Base-by-base conservation (phyloP, 2,888 invertebrate genomes). In the Odontocolon sp. region DNA sequence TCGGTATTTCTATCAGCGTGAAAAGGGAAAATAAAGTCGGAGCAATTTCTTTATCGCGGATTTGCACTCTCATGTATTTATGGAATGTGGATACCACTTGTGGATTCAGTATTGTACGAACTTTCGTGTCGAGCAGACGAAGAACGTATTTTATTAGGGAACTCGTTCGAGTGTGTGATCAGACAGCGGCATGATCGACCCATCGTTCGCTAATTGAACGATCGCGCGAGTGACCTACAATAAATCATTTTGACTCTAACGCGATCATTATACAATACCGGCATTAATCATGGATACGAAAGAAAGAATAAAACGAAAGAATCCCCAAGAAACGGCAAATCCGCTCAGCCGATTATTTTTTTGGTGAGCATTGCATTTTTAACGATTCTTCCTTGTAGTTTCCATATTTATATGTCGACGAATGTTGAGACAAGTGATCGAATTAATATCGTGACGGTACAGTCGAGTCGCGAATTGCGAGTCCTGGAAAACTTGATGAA, bases 341-440 rank as follows among this genome's bases (percentile, higher is more conserved):
- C 72, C 68, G 2, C 11, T 77, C 0, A 77, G 36, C 9, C 57
- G 52, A 45, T 59, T 77, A n/a, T 77, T 77, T 23, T 77, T 77
- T 26, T 77, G 77, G 77, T 72, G 6, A 23, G 77, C 68, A 31
- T 18, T 31, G 14, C 16, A n/a, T 11, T 36, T 52, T 18, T 8
- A 4, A 2, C 16, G n/a, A n/a, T n/a, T n/a, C n/a, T n/a, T n/a
- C n/a, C n/a, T n/a, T n/a, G n/a, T n/a, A n/a, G n/a, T n/a, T n/a
- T n/a, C n/a, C n/a, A n/a, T n/a, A n/a, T n/a, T n/a, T n/a, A n/a
- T n/a, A n/a, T n/a, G n/a, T n/a, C n/a, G n/a, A n/a, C n/a, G n/a
- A n/a, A n/a, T n/a, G n/a, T n/a, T n/a, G n/a, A n/a, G n/a, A n/a
- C n/a, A n/a, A n/a, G n/a, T n/a, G n/a, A n/a, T n/a, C n/a, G n/a